Conservation (phyloP, 2,797 vertebrate genomes). For the Bufotes viridis region DNA sequence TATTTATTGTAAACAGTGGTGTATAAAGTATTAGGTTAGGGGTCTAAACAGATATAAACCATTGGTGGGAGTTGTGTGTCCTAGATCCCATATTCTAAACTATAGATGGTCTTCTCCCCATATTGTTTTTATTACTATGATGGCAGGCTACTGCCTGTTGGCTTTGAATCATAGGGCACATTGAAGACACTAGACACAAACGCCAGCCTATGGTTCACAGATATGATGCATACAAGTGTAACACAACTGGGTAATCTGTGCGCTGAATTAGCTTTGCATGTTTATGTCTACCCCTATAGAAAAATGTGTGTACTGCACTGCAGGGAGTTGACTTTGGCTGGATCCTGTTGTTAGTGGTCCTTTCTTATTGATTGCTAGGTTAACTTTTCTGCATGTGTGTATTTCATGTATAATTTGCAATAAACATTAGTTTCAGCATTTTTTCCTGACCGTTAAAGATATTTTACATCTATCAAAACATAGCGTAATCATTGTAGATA, state of each 20-base stretch:
- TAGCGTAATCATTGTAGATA: not conserved
- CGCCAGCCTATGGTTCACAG: too few species aligned
- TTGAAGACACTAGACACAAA: too few species aligned
- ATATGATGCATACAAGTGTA: too few species aligned
- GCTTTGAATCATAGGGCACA: too few species aligned
- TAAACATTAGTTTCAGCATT: not conserved
- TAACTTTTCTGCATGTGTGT: not conserved
- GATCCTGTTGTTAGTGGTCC: not conserved
- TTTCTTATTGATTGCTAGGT: not conserved
- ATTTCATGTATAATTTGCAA: not conserved
- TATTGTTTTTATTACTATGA: too few species aligned
- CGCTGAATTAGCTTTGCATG: too few species aligned
- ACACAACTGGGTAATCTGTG: too few species aligned
- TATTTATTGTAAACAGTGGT: not conserved
- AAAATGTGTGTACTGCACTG: not conserved
- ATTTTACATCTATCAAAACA: not conserved
- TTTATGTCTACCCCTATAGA: not conserved
- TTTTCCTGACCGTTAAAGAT: not conserved
- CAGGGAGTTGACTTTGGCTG: not conserved
- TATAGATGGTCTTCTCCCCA: too few species aligned
- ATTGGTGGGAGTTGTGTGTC: too few species aligned
- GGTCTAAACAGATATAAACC: not conserved
- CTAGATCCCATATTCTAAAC: too few species aligned
- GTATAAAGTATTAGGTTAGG: not conserved
- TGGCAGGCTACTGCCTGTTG: too few species aligned